Base-by-base conservation (phyloP, 2,113 vertebrate genomes). In the Brevimyrus niger region DNA sequence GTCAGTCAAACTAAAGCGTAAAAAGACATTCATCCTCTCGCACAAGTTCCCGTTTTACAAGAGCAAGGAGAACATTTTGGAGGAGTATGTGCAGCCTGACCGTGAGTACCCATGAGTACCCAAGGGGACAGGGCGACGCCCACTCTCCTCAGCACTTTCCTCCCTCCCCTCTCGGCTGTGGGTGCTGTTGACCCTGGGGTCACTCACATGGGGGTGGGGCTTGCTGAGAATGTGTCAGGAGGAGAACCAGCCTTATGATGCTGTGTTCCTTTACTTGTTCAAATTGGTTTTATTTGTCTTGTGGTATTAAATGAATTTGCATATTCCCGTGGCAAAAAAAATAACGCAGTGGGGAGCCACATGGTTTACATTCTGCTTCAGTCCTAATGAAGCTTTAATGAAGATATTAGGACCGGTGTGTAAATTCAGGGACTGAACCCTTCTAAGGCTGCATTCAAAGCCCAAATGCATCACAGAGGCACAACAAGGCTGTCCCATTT, bases 1-100 rank as follows among this genome's bases (percentile, higher is more conserved):
- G 98, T 97, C 94, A 95, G 97, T 98, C 97, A 89, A 44, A 83
- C 47, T 83, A 82, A 89, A 84, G 76, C 88, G 80, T 61, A 89
- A 84, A 85, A 89, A 89, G 80, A 89, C 21, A 53, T 61, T 58
- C 88, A 89, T 1, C 51, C 38, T 89, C 21, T 89, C 88, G 46
- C 80, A 31, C 80, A 85, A 89, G 80, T 89, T 89, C 80, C 88
- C 88, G 35, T 89, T 89, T 83, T 61, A 89, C 76, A 89, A 89
- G 88, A 89, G 76, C 76, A 89, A 61, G 50, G 88, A 85, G 88
- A 55, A 84, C 51, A 42, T 83, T 89, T 53, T 89, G 80, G 76
- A 84, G 76, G 88, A 85, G 76, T 27, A n/a, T 51, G 53, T 53
- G 23, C 51, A 58, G 21, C 42, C n/a, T 13, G 88, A 85, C 53